These are phyloP conservation scores for Muntiacus muntjak DNA, from an alignment of 2,113 vertebrate species.

Conservation along the genomic window DNA sequence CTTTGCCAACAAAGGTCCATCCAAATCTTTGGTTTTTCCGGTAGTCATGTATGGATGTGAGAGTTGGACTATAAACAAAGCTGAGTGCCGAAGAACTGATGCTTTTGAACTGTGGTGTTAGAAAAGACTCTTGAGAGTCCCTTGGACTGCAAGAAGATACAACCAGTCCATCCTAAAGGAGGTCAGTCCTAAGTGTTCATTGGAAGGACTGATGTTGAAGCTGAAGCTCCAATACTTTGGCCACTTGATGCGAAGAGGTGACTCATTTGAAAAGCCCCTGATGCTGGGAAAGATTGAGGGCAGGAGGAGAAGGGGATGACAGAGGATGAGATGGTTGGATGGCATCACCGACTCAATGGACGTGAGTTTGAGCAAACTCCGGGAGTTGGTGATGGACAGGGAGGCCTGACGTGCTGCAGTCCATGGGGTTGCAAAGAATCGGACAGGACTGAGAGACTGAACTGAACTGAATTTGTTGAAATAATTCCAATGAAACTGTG, in stretches of 20 bases:
- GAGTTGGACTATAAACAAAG: background rate
- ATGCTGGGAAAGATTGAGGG: background rate
- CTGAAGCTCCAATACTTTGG: background rate
- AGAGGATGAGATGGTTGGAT: background rate
- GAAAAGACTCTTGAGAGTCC: background rate
- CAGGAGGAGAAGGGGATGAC: background rate
- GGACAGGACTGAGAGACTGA: background rate
- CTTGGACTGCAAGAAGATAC: background rate
- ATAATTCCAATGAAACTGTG: background rate
- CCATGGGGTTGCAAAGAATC: background rate
- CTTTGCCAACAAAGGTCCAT: background rate
- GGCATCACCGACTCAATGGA: background rate
- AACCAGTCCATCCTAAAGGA: background rate
- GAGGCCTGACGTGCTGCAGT: fast-evolving
- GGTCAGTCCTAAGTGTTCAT: background rate
- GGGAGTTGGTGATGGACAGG: background rate
- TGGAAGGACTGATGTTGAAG: background rate
- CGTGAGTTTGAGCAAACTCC: background rate
- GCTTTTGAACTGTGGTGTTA: background rate
- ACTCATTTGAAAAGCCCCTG: background rate
- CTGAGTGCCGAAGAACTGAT: background rate
- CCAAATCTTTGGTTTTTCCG: background rate
- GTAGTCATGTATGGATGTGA: background rate
- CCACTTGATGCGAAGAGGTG: background rate
- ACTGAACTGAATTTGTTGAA: background rate